These are phyloP conservation scores for Leptopilina myrica DNA, from an alignment of 2,888 invertebrate species.

Conservation along the genomic window DNA sequence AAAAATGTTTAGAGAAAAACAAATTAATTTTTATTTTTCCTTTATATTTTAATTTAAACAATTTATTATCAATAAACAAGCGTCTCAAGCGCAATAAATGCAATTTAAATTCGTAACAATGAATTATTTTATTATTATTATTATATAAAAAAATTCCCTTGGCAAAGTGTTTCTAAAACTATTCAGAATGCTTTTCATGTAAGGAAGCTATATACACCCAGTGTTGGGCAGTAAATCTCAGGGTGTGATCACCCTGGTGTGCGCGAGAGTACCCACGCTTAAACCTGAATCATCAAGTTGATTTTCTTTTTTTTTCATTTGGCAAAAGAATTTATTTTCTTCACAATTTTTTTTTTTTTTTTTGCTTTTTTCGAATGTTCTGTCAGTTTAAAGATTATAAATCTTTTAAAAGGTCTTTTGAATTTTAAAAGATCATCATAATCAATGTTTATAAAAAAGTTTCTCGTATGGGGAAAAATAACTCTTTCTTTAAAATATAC, in stretches of 20 bases:
- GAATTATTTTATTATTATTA: conserved; percentile 44
- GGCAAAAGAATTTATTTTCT: conserved; percentile 6
- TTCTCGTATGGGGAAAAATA: neutral
- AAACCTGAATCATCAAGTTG: conserved; percentile 34
- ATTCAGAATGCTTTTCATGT: conserved; percentile 59
- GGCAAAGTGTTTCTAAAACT: conserved; percentile 34
- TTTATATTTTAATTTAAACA: too few relatives aligned
- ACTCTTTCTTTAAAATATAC: too few relatives aligned
- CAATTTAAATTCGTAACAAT: conserved; percentile 54
- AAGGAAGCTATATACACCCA: conserved; percentile 50
- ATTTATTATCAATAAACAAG: too few relatives aligned
- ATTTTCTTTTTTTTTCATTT: neutral
- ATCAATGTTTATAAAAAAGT: conserved; percentile 25
- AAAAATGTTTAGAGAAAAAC: too few relatives aligned
- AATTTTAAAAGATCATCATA: conserved; percentile 15
- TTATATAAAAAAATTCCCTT: conserved; percentile 4
- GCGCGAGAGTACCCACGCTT: conserved; percentile 14
- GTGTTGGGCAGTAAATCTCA: conserved; percentile 55
- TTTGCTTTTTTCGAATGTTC: neutral
- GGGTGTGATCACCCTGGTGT: conserved; percentile 50
- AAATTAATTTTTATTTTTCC: too few relatives aligned
- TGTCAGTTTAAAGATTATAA: conserved; percentile 23
- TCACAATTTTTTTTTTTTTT: conserved; percentile 2
- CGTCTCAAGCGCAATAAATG: conserved; percentile 49
- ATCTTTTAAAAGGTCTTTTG: neutral